phyloP scores from a whole-genome alignment of 2,113 vertebrate genomes.

The Ceratotherium simum region DNA sequence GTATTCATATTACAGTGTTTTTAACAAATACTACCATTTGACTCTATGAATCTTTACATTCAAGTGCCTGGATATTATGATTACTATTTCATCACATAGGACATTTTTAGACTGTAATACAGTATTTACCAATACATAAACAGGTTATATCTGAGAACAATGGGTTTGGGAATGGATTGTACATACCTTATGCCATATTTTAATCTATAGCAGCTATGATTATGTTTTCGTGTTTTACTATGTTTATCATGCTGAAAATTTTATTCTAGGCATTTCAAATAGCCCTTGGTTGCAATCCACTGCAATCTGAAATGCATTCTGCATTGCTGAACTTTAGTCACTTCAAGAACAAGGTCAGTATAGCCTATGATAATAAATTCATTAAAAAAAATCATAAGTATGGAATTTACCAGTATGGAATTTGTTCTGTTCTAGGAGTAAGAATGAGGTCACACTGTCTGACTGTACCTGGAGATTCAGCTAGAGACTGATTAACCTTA shows the following conservation, averaged over 20 bases:
- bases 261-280: neutral
- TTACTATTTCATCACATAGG: neutral
- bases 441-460: neutral
- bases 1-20: neutral
- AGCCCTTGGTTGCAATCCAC: neutral
- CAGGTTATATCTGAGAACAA: neutral
- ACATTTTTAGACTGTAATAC: neutral
- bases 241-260: neutral
- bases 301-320: neutral
- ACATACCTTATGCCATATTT: neutral
- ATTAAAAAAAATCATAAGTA: conserved; percentile 27
- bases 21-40: neutral
- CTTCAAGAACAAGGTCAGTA: neutral
- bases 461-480: neutral
- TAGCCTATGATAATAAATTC: neutral
- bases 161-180: neutral
- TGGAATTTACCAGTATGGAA: neutral
- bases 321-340: neutral
- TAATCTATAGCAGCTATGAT: neutral
- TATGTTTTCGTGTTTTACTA: neutral
- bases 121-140: neutral
- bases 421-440: neutral
- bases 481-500: neutral
- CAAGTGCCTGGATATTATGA: neutral
- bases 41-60: neutral